Evolutionary conservation across 1,140 invertebrate genomes (phyloP), one percentile per base, ranked within the genome.

Genomic region (Leucophenga varia): DNA sequence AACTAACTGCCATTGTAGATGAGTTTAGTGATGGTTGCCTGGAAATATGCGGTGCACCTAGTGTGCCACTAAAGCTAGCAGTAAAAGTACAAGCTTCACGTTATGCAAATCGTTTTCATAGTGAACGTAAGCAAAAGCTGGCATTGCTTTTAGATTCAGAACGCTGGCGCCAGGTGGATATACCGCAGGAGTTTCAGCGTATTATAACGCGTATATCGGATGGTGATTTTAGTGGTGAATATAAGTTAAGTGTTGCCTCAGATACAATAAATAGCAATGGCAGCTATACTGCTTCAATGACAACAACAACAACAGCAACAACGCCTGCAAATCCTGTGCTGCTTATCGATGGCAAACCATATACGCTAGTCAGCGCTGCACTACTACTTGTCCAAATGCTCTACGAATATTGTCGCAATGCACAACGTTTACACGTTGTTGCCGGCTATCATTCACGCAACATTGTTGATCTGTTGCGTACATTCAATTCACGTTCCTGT

Each of bases 401-500:
- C 52, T 81, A 90, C 30, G 91, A 96, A 73, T 97, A 97, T 75
- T 93, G 91, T 77, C 84, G 88, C 64, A 88, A 87, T 72, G 84
- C 87, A 0, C 79, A 80, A 36, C 83, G 87, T 57, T 75, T 87
- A 30, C 81, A 84, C 13, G 79, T 84, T 20, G 75, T 88, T 18
- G 82, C 85, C 8, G 80, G 82, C 41, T 82, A 85, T 42, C 79
- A 88, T 48, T 83, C 93, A 7, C 82, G 88, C 44, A 84, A 93
- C 72, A 82, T 97, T 47, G 82, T 93, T 6, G 94, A 98, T 75
- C 72, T 97, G 35, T 80, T 95, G 44, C 81, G 90, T 69, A 84
- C 87, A 57, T 98, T 96, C 72, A 98, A 97, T 80, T 95, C 90
- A 5, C 84, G 89, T 55, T 91, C 89, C 51, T 97, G 90, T 78